Percentiles rank a stretch among this genome's conserved stretches.
Evolutionary conservation across 2,888 invertebrate species (phyloP).

Genomic region (Lasioglossum pauxillum): DNA sequence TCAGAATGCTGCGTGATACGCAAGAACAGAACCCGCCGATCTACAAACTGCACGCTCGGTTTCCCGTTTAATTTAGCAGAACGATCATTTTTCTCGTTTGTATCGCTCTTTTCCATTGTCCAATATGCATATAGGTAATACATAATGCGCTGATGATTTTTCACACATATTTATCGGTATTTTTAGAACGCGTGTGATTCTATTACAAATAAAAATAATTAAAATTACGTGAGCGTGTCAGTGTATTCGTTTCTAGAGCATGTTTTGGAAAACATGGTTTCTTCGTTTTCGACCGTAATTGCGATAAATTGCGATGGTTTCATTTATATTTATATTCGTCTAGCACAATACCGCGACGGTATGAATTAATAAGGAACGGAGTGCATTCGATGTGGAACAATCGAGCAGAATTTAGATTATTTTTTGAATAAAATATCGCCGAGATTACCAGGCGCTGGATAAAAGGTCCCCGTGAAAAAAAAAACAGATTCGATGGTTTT

Average conservation of each 20-base stretch:
- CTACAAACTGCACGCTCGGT: conserved; percentile 16
- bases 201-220: neutral
- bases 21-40: conserved; percentile 8
- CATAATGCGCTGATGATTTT: neutral
- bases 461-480: neutral
- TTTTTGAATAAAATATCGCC: neutral
- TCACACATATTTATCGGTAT: neutral
- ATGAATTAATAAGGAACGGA: neutral
- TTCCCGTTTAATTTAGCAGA: conserved; percentile 22
- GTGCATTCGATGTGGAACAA: neutral
- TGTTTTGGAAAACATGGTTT: neutral
- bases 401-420: conserved; percentile 4
- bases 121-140: neutral
- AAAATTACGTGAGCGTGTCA: neutral
- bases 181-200: neutral
- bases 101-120: neutral
- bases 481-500: neutral
- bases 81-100: neutral
- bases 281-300: neutral
- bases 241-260: neutral
- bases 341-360: neutral
- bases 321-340: neutral
- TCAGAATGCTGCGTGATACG: neutral
- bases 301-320: neutral
- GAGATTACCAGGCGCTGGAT: neutral